These are phyloP conservation scores for Asarcornis scutulata DNA, from an alignment of 2,113 vertebrate species.

Conservation along the genomic window DNA sequence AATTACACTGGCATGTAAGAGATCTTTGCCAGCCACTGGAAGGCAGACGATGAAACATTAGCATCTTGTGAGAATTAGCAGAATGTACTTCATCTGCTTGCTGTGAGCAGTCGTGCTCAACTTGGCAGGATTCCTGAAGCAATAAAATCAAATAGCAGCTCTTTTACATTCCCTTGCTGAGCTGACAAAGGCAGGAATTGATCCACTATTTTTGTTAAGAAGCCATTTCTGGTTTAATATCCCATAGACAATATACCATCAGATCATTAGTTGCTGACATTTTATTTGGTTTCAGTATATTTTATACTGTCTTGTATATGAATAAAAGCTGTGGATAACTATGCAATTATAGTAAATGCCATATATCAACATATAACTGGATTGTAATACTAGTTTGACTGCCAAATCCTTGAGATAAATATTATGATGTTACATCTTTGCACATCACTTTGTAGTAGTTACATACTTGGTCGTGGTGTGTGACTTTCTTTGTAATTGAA, in stretches of 20 bases:
- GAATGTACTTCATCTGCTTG: constrained; percentile 8
- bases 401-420: neutral
- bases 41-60: neutral
- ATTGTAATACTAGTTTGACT: neutral
- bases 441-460: neutral
- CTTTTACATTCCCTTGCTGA: constrained; percentile 29
- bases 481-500: neutral
- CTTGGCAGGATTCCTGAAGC: constrained; percentile 34
- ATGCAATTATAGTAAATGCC: neutral
- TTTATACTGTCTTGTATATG: neutral
- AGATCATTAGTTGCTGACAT: neutral
- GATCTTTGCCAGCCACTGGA: neutral
- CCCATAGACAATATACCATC: neutral
- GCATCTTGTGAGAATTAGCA: constrained; percentile 15
- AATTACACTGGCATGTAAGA: neutral
- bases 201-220: constrained; percentile 33
- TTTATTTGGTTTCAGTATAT: constrained; percentile 11
- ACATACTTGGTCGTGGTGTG: neutral
- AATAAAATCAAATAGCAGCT: constrained; percentile 38
- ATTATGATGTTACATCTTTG: neutral
- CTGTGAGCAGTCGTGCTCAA: constrained; percentile 27
- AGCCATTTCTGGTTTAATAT: constrained; percentile 29
- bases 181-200: constrained; percentile 43
- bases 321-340: neutral
- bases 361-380: neutral